Base-by-base conservation (phyloP, 2,888 invertebrate genomes). In the Trachelus tabidus region DNA sequence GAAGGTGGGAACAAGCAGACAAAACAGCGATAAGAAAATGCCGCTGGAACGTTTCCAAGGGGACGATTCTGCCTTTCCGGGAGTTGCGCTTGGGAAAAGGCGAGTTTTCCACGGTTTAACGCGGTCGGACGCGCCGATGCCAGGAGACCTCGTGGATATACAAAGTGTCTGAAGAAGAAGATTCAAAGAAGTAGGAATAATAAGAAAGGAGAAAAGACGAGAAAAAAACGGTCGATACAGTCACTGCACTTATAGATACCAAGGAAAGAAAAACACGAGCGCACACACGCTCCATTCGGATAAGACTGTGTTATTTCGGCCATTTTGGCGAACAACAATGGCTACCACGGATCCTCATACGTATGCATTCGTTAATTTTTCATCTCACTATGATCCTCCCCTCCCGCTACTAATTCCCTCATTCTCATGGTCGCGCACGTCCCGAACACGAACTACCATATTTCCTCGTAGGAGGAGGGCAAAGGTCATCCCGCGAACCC, bases 281-380 rank as follows among this genome's bases (percentile, higher is more conserved):
- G 56, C 23, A 9, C 9, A 56, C 23, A 56, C 23, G 15, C 40
- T 40, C 4, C 15, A 9, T 23, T 23, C 56, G 15, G 9, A 56
- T 56, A 23, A 56, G 56, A 9, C 56, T 9, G 23, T 23, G 23
- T 23, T 56, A 83, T 86, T 87, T 87, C 87, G 86, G 87, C 87
- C 87, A 87, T 87, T 87, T 87, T 87, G 86, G 83, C 82, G 82
- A 84, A 85, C 85, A 85, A 86, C 82, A 87, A 23, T 23, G 56
- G 23, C 56, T 23, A 9, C 9, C 56, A 23, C 23, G 56, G 9
- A 23, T 56, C 56, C 56, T 23, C 23, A 23, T 56, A 56, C 9
- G 56, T 56, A 23, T 56, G 56, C 23, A 23, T 56, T 23, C 9
- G 56, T 56, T 56, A 56, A 56, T 56, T 56, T 56, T 56, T 56